Evolutionary conservation across 1,140 invertebrate species (phyloP).

Genomic region (Drosophila parabipectinata): DNA sequence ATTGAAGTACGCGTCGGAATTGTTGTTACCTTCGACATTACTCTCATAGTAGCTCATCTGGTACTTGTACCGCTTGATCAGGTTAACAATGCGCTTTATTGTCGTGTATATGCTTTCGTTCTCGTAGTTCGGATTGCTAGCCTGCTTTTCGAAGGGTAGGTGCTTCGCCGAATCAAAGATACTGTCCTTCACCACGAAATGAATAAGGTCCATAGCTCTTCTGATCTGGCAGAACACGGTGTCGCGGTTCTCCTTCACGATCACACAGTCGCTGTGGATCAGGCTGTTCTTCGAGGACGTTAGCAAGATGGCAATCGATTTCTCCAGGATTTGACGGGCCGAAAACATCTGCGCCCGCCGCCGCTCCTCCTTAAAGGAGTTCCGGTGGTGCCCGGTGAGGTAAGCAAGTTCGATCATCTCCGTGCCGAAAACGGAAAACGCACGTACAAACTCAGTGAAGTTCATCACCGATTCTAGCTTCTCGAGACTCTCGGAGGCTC

Average conservation of each 20-base stretch:
- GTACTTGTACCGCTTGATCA: constrained; percentile 89
- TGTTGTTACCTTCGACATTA: constrained; percentile 64
- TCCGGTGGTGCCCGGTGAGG: constrained; percentile 92
- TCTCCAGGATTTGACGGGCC: constrained; percentile 96
- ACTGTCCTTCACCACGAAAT: constrained; percentile 98
- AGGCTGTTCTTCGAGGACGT: constrained; percentile 98
- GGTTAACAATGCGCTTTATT: constrained; percentile 92
- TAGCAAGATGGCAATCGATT: constrained; percentile 98
- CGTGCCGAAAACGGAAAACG: constrained; percentile 98
- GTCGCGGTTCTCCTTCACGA: constrained; percentile 96
- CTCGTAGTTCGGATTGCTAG: constrained; percentile 67
- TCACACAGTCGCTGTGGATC: constrained; percentile 96
- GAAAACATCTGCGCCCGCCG: constrained; percentile 97
- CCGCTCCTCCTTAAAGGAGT: constrained; percentile 97
- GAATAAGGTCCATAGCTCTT: constrained; percentile 98
- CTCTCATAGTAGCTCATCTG: constrained; percentile 67
- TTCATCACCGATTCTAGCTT: constrained; percentile 97
- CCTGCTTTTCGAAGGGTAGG: constrained; percentile 82
- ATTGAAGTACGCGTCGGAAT: constrained; percentile 60
- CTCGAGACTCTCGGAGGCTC: constrained; percentile 94
- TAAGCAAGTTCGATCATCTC: constrained; percentile 99
- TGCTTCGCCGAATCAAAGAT: constrained; percentile 86
- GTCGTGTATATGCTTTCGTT: constrained; percentile 90
- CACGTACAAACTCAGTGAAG: constrained; percentile 99
- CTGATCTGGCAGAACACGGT: constrained; percentile 99